These are phyloP conservation scores for Cheilosia impressa DNA, from an alignment of 2,888 invertebrate species.

Conservation along the genomic window DNA sequence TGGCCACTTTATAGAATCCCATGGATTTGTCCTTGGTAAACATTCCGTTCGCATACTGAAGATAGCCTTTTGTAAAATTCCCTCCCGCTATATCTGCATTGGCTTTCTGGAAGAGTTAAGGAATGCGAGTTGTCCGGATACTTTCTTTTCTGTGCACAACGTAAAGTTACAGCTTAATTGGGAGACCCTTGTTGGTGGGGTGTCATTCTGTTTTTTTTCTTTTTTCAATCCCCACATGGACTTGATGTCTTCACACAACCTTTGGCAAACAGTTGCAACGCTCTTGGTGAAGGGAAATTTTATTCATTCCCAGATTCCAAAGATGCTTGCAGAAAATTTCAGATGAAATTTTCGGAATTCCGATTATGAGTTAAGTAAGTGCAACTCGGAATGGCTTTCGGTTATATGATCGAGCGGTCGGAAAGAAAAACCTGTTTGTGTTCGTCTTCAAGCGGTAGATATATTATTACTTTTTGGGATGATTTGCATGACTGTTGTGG, in stretches of 20 bases:
- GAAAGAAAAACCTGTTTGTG: neutral
- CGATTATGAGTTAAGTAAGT: constrained; percentile 47
- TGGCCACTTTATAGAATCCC: constrained; percentile 75
- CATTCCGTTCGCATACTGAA: constrained; percentile 67
- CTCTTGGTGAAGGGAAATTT: constrained; percentile 36
- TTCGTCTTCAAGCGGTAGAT: neutral
- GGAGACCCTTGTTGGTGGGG: constrained; percentile 13
- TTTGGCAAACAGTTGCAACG: constrained; percentile 45
- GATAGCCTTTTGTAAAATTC: constrained; percentile 56
- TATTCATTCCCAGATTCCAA: constrained; percentile 54
- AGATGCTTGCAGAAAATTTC: constrained; percentile 42
- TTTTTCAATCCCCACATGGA: constrained; percentile 1
- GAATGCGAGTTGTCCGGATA: constrained; percentile 55
- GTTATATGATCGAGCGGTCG: neutral
- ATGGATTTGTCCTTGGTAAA: constrained; percentile 74
- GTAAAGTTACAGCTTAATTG: constrained; percentile 66
- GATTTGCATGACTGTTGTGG: too few relatives aligned
- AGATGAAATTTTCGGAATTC: constrained; percentile 60
- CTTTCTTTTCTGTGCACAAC: constrained; percentile 35
- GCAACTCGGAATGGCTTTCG: neutral
- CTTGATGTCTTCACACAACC: constrained; percentile 61
- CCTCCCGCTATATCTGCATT: neutral
- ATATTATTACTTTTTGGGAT: neutral
- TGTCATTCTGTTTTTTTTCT: constrained; percentile 6
- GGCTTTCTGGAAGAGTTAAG: constrained; percentile 27